Base-by-base conservation (phyloP, 1,140 invertebrate genomes). In the Drosophila pruinosa region DNA sequence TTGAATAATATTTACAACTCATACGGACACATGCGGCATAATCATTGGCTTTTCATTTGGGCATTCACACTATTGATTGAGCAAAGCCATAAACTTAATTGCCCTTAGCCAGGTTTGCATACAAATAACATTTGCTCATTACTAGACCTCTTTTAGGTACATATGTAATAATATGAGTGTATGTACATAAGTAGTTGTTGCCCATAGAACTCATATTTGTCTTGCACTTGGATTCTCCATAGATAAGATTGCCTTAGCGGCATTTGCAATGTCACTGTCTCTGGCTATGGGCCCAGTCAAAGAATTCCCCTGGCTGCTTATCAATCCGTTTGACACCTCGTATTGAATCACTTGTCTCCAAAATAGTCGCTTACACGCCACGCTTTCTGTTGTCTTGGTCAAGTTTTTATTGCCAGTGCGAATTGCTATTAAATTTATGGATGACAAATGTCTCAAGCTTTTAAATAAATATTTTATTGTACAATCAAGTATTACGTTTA, bases 361-460 rank as follows among this genome's bases (percentile, higher is more conserved):
- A 71, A 65, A 71, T 71, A 71, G 68, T 2, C 52, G 61, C 52
- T 71, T 71, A 71, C 61, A 64, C 28, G 52, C 31, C 52, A 7
- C 15, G 43, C 2, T 36, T 68, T 36, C 19, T 19, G 26, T 24
- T 52, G 67, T 50, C 59, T 64, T 64, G 61, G 68, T 65, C 68
- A 71, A 70, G 65, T 62, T 54, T 15, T 39, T 26, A n/a, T 17
- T 56, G 52, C 41, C 36, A 26, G 5, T 56, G 17, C 19, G 36
- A 39, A 53, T 21, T 53, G n/a, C 17, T 15, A 2, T 2, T 26
- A 24, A 26, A 14, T 62, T 63, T 28, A 50, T 14, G 15, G 28
- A 31, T 50, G 59, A 64, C 59, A 70, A 50, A 47, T 52, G 14
- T 38, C 4, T 4, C 6, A 8, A 31, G 14, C 24, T 15, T 34